Evolutionary conservation across 1,140 invertebrate genomes (phyloP).

Genomic region (Mamestra configurata): DNA sequence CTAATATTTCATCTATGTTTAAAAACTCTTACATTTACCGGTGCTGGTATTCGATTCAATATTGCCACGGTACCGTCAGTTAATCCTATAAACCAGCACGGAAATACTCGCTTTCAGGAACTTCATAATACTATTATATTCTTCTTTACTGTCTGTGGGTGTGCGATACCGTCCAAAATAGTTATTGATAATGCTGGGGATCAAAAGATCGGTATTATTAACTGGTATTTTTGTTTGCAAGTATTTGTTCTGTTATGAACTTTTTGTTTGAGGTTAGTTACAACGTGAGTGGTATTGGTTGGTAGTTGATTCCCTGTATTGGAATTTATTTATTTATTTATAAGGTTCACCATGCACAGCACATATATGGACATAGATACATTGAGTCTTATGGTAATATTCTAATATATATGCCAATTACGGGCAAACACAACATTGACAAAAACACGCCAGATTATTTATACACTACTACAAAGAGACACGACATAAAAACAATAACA

Average conservation of each 20-base stretch:
- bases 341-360: too few relatives aligned
- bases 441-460: too few relatives aligned
- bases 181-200: conserved; percentile 54
- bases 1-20: conserved; percentile 42
- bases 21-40: conserved; percentile 40
- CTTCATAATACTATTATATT: conserved; percentile 59
- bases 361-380: too few relatives aligned
- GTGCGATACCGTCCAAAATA: conserved; percentile 39
- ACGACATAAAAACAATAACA: too few relatives aligned
- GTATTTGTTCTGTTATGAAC: conserved; percentile 12
- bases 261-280: conserved; percentile 12
- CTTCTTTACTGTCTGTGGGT: conserved; percentile 48
- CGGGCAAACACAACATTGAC: too few relatives aligned
- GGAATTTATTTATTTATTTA: neutral
- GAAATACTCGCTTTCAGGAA: conserved; percentile 55
- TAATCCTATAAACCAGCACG: conserved; percentile 56
- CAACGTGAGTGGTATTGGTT: neutral
- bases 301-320: neutral
- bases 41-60: conserved; percentile 50
- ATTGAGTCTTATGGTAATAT: too few relatives aligned
- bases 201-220: conserved; percentile 44
- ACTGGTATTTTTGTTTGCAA: conserved; percentile 28
- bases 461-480: too few relatives aligned
- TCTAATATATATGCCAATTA: too few relatives aligned
- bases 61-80: conserved; percentile 44